Evolutionary conservation across 2,113 vertebrate species (phyloP), one percentile per base, ranked within the genome.

Genomic region (Danio rerio): DNA sequence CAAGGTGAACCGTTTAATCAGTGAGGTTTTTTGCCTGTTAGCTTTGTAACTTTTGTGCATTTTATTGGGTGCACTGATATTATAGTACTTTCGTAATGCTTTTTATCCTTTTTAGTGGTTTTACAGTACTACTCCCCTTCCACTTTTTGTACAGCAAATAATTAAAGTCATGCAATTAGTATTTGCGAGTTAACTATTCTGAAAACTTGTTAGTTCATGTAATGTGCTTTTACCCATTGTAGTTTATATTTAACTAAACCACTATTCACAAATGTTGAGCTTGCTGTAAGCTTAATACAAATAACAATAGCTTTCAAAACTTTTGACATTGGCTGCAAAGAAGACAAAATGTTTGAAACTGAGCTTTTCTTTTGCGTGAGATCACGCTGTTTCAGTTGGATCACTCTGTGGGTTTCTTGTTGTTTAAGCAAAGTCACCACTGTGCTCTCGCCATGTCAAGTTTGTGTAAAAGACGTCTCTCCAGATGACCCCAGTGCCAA

Each of bases 391-490:
- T 52, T 76, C 65, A 74, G 20, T 70, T 81, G 63, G 47, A 47
- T 72, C 18, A 82, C 56, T 53, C 18, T 47, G 73, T 77, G 49
- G 56, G 75, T 43, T 43, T 21, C 18, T 10, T 69, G 75, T 79
- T 18, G 66, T 42, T 75, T 50, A 56, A 59, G 61, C 31, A 56
- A 16, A 21, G 16, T 45, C 65, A 47, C 70, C 77, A 50, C 50
- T 52, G 61, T 15, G 53, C 65, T 81, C 66, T 84, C 62, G 63
- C 78, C 79, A n/a, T 62, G 59, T 40, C 53, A 53, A 66, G 80
- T 88, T 81, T 88, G 73, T 87, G 86, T 86, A 59, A 7, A 15
- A 74, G 53, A 74, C 59, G 31, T 43, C 55, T 9, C 31, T 81
- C 45, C 66, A 65, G 81, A 74, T 89, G 86, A 65, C 84, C 53